These are phyloP conservation scores for Theretra japonica DNA, from an alignment of 2,888 invertebrate genomes.

Conservation along the genomic window DNA sequence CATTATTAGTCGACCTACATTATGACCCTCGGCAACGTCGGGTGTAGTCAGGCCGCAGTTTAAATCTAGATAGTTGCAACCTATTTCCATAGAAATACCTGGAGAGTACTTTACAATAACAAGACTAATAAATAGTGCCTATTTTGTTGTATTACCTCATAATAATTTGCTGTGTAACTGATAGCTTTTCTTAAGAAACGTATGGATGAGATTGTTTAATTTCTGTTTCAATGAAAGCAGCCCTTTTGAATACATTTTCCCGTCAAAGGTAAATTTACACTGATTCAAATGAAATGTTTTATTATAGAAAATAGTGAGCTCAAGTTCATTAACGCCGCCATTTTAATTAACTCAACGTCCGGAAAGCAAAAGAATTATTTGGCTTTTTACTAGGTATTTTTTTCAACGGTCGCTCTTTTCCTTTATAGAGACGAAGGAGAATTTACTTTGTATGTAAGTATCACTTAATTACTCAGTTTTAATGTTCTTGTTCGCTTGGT, in stretches of 20 bases:
- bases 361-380: slow-evolving; percentile 6
- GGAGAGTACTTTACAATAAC: too few species aligned
- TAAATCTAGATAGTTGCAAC: too few species aligned
- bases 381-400: neutral
- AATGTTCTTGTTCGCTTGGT: neutral
- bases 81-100: too few species aligned
- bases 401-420: slow-evolving; percentile 3
- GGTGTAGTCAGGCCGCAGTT: neutral
- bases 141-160: too few species aligned
- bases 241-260: neutral
- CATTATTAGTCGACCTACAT: slow-evolving; percentile 47
- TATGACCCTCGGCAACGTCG: slow-evolving; percentile 21
- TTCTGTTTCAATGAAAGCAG: too few species aligned
- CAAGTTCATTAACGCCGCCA: neutral
- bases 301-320: neutral
- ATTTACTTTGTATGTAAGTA: slow-evolving; percentile 3
- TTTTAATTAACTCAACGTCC: neutral
- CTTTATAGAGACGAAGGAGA: neutral
- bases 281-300: neutral
- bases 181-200: too few species aligned
- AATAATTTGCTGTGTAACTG: too few species aligned
- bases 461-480: slow-evolving; percentile 2
- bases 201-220: too few species aligned
- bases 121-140: too few species aligned
- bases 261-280: neutral